These are phyloP conservation scores for Athrips mouffetella DNA, from an alignment of 2,888 invertebrate species.

Conservation along the genomic window DNA sequence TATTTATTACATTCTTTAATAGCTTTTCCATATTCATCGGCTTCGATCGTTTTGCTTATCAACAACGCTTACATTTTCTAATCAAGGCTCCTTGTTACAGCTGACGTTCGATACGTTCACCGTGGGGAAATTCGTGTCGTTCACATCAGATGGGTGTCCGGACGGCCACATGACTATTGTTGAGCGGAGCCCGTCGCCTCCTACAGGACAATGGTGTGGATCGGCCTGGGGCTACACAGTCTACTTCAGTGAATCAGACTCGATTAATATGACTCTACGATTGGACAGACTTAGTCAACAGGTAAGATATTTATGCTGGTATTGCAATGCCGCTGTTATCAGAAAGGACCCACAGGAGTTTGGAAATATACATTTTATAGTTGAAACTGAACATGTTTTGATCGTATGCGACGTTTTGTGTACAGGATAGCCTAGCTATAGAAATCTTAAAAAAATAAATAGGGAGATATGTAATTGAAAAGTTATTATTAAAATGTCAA, in stretches of 20 bases:
- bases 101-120: slow-evolving; percentile 90
- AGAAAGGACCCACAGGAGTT: no score
- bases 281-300: slow-evolving; percentile 85
- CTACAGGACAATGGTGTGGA: slow-evolving; percentile 90
- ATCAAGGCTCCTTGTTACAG: slow-evolving; percentile 69
- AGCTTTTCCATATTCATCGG: no score
- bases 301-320: slow-evolving; percentile 60
- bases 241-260: slow-evolving; percentile 89
- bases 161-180: slow-evolving; percentile 89
- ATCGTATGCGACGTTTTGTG: no score
- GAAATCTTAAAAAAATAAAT: no score
- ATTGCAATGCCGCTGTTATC: background rate
- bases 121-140: slow-evolving; percentile 88
- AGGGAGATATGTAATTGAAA: no score
- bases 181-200: slow-evolving; percentile 83
- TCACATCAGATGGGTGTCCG: slow-evolving; percentile 87
- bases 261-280: slow-evolving; percentile 86
- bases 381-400: no score
- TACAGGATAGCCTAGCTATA: no score
- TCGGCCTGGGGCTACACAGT: slow-evolving; percentile 91
- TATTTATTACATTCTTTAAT: no score
- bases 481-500: no score
- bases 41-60: no score
- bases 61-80: background rate
- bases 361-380: no score